Conservation (phyloP, 2,888 invertebrate genomes). For the Lingula anatina region DNA sequence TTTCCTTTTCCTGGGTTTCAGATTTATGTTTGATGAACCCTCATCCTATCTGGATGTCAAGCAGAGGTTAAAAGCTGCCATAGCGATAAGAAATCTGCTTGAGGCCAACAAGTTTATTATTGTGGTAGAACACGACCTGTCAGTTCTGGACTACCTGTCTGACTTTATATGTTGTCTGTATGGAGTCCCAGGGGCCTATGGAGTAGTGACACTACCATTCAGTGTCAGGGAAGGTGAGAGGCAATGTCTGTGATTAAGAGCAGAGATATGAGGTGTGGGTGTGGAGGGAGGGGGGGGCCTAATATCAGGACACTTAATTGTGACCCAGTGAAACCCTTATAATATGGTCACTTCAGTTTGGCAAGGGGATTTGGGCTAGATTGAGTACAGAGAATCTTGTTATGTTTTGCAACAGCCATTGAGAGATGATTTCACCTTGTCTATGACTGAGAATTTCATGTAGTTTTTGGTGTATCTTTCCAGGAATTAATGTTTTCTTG, state of each 20-base stretch:
- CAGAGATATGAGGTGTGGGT: too few relatives aligned
- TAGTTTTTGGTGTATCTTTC: conserved; percentile 18
- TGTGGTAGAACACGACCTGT: conserved; percentile 98
- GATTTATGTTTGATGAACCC: conserved; percentile 99
- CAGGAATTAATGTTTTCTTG: conserved; percentile 95
- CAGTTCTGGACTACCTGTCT: conserved; percentile 95
- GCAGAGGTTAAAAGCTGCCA: conserved; percentile 93
- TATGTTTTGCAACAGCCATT: too few relatives aligned
- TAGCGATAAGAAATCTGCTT: conserved; percentile 86
- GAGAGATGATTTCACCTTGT: too few relatives aligned
- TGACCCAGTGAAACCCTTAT: too few relatives aligned
- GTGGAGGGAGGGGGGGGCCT: too few relatives aligned
- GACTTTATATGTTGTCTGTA: conserved; percentile 99
- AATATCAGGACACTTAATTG: too few relatives aligned
- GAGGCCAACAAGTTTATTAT: conserved; percentile 95
- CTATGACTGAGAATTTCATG: too few relatives aligned
- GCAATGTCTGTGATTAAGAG: not conserved
- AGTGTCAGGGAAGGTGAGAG: conserved; percentile 90
- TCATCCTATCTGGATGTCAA: conserved; percentile 98
- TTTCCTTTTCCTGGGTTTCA: conserved; percentile 25
- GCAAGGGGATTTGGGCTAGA: too few relatives aligned
- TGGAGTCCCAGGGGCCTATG: conserved; percentile 97
- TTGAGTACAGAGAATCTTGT: too few relatives aligned
- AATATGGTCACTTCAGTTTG: too few relatives aligned
- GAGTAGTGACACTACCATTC: conserved; percentile 99